Base-by-base conservation (phyloP, 2,113 vertebrate species). In the Paralichthys olivaceus region DNA sequence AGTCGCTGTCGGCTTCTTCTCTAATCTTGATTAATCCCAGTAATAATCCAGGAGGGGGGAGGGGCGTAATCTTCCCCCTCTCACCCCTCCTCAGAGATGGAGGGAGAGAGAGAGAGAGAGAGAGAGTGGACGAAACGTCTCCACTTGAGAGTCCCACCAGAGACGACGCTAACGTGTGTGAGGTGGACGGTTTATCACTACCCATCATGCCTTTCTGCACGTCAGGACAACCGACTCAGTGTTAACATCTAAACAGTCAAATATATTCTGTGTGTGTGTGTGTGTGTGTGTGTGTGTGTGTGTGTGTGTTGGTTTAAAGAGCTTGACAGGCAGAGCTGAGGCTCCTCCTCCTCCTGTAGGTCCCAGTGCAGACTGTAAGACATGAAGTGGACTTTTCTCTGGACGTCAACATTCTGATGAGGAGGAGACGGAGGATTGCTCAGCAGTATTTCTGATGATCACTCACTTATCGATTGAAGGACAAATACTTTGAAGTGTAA, bases 1-100 rank as follows among this genome's bases (percentile, higher is more conserved):
- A 81, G 81, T 72, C 7, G 55, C 47, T 20, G 20, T n/a, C 8
- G 20, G 49, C 49, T 20, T 22, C 49, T n/a, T 19, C 25, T 77
- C 54, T 89, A 89, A 91, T 91, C 87, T 89, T 13, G 28, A 74
- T 79, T 89, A 87, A 89, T 90, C 90, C 86, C 57, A 29, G 72
- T 84, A 87, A 89, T 78, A 80, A 90, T 90, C 80, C 84, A 79
- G 14, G 23, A 22, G 28, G 51, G 54, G 25, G 56, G 28, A 14
- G 32, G 65, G 13, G 70, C 28, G 45, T 5, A 47, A 63, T 26
- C 34, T 29, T 0, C 53, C 8, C 19, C 1, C 53, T 3, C 45
- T n/a, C 19, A 22, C 49, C 19, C 20, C 14, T 47, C 43, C 37
- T 40, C 37, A 40, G 37, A 40, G 37, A 11, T 12, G 3, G 37